Evolutionary conservation across 1,140 invertebrate species (phyloP).

Genomic region (Leptinotarsa undecemlineata): DNA sequence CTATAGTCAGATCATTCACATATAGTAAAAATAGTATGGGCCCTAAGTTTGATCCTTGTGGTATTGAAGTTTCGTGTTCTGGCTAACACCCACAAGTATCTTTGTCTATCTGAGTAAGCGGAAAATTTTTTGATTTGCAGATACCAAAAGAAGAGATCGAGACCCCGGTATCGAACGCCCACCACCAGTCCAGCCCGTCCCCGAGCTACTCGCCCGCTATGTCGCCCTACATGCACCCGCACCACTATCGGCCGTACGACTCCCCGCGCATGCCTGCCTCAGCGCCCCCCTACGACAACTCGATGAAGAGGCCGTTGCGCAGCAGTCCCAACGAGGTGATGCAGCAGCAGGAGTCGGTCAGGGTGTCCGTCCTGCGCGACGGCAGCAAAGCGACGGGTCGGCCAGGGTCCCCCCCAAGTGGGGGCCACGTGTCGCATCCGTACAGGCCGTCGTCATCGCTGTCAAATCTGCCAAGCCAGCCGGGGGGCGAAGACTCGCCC

Average conservation of each 20-base stretch:
- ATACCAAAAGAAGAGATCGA: constrained; percentile 52
- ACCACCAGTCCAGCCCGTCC: constrained; percentile 52
- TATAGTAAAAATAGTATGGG: no score
- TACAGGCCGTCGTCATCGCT: constrained; percentile 49
- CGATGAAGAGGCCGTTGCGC: constrained; percentile 57
- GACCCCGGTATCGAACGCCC: constrained; percentile 47
- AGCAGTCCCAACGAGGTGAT: constrained; percentile 56
- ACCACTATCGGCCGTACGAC: constrained; percentile 55
- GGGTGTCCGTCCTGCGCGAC: constrained; percentile 70
- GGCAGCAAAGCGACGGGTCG: constrained; percentile 60
- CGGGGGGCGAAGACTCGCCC: constrained; percentile 50
- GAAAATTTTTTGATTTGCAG: constrained; percentile 34
- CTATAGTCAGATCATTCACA: no score
- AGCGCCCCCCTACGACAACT: constrained; percentile 59
- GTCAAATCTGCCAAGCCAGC: constrained; percentile 47
- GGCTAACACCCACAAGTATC: no score
- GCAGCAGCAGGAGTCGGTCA: constrained; percentile 52
- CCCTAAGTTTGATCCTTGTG: no score
- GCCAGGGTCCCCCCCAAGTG: constrained; percentile 51
- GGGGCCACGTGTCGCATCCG: constrained; percentile 45
- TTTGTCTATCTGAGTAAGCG: no score
- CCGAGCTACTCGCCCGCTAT: constrained; percentile 56
- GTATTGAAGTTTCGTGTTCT: no score
- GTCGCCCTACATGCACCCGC: constrained; percentile 56
- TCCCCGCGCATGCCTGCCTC: constrained; percentile 54